phyloP scores from a whole-genome alignment of 2,888 invertebrate species.

The Campoletis raptor region DNA sequence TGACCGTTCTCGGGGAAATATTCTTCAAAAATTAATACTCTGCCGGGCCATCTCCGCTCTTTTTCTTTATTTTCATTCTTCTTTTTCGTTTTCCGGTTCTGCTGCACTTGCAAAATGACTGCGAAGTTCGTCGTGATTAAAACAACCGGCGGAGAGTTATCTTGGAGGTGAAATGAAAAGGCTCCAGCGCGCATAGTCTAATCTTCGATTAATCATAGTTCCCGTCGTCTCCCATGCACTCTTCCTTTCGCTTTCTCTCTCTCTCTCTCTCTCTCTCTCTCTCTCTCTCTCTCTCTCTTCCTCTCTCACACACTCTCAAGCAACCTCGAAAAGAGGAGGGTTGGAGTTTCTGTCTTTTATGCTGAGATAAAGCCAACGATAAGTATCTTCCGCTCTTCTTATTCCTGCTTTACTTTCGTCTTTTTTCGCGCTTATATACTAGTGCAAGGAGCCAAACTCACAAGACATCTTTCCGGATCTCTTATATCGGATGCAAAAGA shows the following conservation, averaged over 20 bases:
- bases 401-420: constrained; percentile 14
- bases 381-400: constrained; percentile 39
- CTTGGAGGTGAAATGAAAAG: constrained; percentile 63
- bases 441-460: constrained; percentile 19
- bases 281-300: constrained; percentile 12
- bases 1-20: constrained; percentile 3
- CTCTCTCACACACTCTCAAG: neutral
- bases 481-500: constrained; percentile 1
- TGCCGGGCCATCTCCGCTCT: constrained; percentile 1
- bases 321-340: constrained; percentile 42
- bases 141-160: constrained; percentile 64
- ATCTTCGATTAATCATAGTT: constrained; percentile 69
- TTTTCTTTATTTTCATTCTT: constrained; percentile 13
- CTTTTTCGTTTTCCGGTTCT: constrained; percentile 39
- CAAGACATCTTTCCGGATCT: constrained; percentile 14
- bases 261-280: no score
- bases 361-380: constrained; percentile 58
- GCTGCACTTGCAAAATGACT: constrained; percentile 62
- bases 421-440: constrained; percentile 15
- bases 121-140: constrained; percentile 65
- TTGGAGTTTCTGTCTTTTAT: constrained; percentile 26
- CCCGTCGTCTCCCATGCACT: constrained; percentile 44
- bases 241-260: constrained; percentile 19
- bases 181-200: constrained; percentile 53
- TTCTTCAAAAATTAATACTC: constrained; percentile 3